Evolutionary conservation across 2,888 invertebrate genomes (phyloP).

Genomic region (Sipha maydis): DNA sequence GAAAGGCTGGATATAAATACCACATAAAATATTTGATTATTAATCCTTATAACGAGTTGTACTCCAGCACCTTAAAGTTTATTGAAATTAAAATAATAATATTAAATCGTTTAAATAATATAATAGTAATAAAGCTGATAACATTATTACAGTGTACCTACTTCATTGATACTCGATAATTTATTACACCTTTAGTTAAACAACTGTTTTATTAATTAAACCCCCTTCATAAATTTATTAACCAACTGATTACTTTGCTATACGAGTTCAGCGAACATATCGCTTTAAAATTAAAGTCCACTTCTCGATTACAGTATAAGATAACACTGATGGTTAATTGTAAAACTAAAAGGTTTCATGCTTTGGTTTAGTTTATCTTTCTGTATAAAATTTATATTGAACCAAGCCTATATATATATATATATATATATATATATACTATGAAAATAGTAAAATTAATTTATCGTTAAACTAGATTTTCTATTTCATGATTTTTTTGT

Average conservation of each 20-base stretch:
- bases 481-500: not conserved
- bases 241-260: not conserved
- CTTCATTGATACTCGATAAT: not conserved
- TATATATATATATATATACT: no score
- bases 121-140: not conserved
- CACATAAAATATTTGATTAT: no score
- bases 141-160: not conserved
- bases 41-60: no score
- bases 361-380: not conserved
- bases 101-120: not conserved
- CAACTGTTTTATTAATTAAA: not conserved
- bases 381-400: not conserved
- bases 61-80: no score
- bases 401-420: not conserved
- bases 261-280: not conserved
- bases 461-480: not conserved
- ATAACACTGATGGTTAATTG: not conserved
- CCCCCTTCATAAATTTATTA: not conserved
- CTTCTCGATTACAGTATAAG: not conserved
- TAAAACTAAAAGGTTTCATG: not conserved
- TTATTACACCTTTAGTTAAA: not conserved
- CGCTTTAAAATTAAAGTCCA: not conserved
- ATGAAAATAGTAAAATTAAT: not conserved
- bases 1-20: not conserved
- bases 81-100: not conserved